These are phyloP conservation scores for Sebastes melanostomus DNA, from an alignment of 2,797 vertebrate species.

Conservation along the genomic window DNA sequence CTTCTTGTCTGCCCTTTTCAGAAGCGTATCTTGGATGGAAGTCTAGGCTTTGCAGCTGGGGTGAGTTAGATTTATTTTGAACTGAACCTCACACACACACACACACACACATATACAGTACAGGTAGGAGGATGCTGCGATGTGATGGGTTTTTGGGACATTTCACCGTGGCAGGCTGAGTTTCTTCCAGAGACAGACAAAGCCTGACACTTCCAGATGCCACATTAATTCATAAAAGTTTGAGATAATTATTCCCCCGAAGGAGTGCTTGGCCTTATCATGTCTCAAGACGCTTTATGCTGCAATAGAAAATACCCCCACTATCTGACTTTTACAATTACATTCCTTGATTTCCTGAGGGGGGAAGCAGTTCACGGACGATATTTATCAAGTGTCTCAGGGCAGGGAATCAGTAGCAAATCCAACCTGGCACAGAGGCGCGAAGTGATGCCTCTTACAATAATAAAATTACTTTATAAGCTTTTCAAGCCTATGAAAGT, in stretches of 20 bases:
- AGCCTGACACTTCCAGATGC: conserved; percentile 12
- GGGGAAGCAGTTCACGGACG: not conserved
- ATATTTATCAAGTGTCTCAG: conserved; percentile 9
- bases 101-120: not conserved
- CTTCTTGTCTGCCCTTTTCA: conserved; percentile 62
- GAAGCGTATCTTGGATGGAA: conserved; percentile 94
- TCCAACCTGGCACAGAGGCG: not conserved
- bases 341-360: conserved; percentile 16
- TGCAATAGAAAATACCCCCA: conserved; percentile 5
- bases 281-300: conserved; percentile 17
- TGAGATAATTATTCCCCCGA: not conserved
- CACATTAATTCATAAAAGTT: conserved; percentile 11
- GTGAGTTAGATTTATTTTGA: conserved; percentile 76
- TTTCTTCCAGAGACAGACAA: not conserved
- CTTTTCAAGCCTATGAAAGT: not conserved
- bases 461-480: not conserved
- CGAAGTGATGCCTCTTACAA: not conserved
- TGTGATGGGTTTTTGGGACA: not conserved
- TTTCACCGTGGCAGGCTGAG: not conserved
- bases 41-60: conserved; percentile 96
- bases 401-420: not conserved
- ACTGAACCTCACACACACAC: not conserved
- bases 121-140: not conserved
- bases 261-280: conserved; percentile 24
- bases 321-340: conserved; percentile 20